phyloP scores from a whole-genome alignment of 2,888 invertebrate genomes.

The Melipona beecheii region DNA sequence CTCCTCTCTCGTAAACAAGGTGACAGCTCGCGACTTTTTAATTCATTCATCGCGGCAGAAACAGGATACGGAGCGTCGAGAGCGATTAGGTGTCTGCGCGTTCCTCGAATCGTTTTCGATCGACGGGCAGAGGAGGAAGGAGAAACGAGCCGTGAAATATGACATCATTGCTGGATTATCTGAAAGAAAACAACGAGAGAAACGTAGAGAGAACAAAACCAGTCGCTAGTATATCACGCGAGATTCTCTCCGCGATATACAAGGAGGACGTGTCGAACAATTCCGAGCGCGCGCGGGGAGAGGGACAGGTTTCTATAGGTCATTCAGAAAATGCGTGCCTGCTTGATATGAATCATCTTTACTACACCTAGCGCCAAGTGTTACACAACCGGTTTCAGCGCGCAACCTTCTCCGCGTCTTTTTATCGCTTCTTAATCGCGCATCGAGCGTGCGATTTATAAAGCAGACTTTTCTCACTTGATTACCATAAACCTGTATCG shows the following conservation, averaged over 20 bases:
- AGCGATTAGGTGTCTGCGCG: neutral
- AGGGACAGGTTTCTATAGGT: slow-evolving; percentile 62
- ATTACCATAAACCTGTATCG: slow-evolving; percentile 10
- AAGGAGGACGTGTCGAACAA: slow-evolving; percentile 42
- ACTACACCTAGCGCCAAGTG: slow-evolving; percentile 55
- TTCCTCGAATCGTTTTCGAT: neutral
- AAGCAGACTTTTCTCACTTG: neutral
- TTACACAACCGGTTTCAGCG: slow-evolving; percentile 47
- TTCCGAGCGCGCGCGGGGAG: slow-evolving; percentile 34
- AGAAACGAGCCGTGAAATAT: neutral
- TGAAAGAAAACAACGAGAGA: too few species aligned
- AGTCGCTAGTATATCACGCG: slow-evolving; percentile 37
- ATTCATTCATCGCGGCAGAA: neutral
- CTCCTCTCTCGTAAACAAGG: neutral
- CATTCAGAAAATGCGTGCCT: slow-evolving; percentile 67
- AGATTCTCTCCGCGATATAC: slow-evolving; percentile 36
- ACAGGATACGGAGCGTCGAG: neutral
- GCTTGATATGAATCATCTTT: slow-evolving; percentile 64
- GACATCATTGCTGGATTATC: slow-evolving; percentile 43
- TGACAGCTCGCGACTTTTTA: neutral
- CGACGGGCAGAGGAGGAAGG: neutral
- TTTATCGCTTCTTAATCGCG: slow-evolving; percentile 36
- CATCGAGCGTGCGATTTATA: slow-evolving; percentile 1
- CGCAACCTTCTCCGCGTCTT: slow-evolving; percentile 2
- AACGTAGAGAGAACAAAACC: neutral